Percentiles rank a stretch among this genome's conserved stretches.
Evolutionary conservation across 2,113 vertebrate genomes (phyloP).

Genomic region (Synchiropus splendidus): DNA sequence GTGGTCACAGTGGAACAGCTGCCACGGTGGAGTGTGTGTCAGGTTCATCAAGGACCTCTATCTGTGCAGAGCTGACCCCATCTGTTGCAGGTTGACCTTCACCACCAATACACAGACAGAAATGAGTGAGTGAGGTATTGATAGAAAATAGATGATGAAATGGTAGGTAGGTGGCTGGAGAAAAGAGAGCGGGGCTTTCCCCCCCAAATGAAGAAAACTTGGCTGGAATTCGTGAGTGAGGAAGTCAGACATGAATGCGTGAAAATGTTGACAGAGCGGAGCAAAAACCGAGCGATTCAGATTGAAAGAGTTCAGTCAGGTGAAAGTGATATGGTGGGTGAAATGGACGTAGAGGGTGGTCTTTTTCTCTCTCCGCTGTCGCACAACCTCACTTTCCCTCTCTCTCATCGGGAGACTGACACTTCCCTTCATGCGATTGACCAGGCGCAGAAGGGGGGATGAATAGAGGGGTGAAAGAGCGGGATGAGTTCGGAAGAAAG

Average conservation of each 20-base stretch:
- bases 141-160: too few species aligned
- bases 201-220: conserved; percentile 13
- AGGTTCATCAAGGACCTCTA: conserved; percentile 17
- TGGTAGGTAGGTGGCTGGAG: background rate
- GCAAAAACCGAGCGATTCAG: conserved; percentile 28
- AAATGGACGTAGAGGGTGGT: conserved; percentile 52
- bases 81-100: conserved; percentile 8
- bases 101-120: background rate
- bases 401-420: conserved; percentile 51
- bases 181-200: too few species aligned
- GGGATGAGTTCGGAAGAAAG: conserved; percentile 21
- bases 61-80: background rate
- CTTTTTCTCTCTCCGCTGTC: conserved; percentile 11
- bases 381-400: conserved; percentile 4
- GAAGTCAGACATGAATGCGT: conserved; percentile 36
- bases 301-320: conserved; percentile 60
- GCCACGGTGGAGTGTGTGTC: conserved; percentile 4
- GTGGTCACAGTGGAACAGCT: conserved; percentile 26
- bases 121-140: conserved; percentile 1
- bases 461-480: conserved; percentile 39
- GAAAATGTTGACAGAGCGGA: conserved; percentile 23
- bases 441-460: conserved; percentile 51
- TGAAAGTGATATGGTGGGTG: conserved; percentile 53
- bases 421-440: conserved; percentile 55
- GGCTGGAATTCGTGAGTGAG: conserved; percentile 1